Conservation (phyloP, 2,113 vertebrate genomes). For the Hoplias malabaricus region DNA sequence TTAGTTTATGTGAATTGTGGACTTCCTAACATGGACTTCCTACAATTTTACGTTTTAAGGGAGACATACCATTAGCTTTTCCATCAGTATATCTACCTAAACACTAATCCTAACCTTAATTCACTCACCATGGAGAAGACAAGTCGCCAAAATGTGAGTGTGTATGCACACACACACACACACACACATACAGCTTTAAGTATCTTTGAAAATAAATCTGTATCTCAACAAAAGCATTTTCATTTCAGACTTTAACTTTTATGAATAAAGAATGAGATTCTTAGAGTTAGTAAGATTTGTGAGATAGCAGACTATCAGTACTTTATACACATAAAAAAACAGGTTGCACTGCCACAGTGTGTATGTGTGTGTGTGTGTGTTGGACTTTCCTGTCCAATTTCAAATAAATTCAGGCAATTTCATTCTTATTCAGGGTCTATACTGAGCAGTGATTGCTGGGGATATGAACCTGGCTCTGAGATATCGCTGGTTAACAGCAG, state of each 20-base stretch:
- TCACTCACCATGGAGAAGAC: no score
- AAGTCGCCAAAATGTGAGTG: no score
- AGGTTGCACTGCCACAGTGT: neutral
- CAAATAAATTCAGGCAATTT: conserved; percentile 13
- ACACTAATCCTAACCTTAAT: no score
- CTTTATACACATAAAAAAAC: neutral
- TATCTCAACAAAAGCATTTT: neutral
- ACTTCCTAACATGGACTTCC: no score
- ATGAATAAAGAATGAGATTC: neutral
- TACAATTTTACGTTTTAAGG: no score
- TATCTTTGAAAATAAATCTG: neutral
- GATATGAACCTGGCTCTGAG: conserved; percentile 2
- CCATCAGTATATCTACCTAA: no score
- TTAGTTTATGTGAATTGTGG: no score
- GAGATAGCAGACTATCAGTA: neutral
- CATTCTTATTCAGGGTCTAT: neutral
- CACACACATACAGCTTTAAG: neutral
- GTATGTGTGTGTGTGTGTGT: neutral
- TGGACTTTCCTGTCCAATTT: neutral
- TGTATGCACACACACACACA: no score
- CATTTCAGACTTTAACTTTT: neutral
- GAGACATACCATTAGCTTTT: no score
- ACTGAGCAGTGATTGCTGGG: neutral
- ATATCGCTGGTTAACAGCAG: neutral
- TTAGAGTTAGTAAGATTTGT: neutral